Conservation (phyloP, 2,797 vertebrate genomes). For the Cossypha dichroa region DNA sequence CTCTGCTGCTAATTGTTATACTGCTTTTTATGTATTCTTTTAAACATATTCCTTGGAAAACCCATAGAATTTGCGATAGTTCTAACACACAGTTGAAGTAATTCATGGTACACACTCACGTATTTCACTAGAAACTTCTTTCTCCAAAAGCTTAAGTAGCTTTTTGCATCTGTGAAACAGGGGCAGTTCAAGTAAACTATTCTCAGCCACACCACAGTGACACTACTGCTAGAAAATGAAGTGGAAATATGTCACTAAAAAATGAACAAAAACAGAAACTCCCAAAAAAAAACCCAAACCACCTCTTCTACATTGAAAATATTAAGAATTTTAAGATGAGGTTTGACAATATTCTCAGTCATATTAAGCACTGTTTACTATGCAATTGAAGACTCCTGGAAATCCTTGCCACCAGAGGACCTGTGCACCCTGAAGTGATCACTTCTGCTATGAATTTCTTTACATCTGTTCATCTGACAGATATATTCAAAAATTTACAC, state of each 20-base stretch:
- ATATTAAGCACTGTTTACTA: not conserved
- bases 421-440: fast-evolving
- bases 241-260: not conserved
- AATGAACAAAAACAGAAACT: no score
- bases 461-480: not conserved
- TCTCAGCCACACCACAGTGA: not conserved
- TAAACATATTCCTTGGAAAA: not conserved
- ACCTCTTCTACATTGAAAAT: not conserved
- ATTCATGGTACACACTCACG: not conserved
- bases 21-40: not conserved
- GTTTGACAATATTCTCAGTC: not conserved
- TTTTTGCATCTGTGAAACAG: not conserved
- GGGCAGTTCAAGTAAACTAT: not conserved
- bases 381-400: not conserved
- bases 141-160: not conserved
- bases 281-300: fast-evolving
- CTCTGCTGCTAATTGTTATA: not conserved
- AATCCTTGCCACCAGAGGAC: not conserved
- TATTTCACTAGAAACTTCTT: not conserved
- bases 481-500: not conserved
- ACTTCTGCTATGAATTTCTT: not conserved
- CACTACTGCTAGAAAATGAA: not conserved
- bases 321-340: not conserved
- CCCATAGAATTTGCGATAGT: not conserved
- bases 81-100: not conserved